Conservation (phyloP, 1,140 invertebrate genomes). For the Pseudomyrmex sp. region DNA sequence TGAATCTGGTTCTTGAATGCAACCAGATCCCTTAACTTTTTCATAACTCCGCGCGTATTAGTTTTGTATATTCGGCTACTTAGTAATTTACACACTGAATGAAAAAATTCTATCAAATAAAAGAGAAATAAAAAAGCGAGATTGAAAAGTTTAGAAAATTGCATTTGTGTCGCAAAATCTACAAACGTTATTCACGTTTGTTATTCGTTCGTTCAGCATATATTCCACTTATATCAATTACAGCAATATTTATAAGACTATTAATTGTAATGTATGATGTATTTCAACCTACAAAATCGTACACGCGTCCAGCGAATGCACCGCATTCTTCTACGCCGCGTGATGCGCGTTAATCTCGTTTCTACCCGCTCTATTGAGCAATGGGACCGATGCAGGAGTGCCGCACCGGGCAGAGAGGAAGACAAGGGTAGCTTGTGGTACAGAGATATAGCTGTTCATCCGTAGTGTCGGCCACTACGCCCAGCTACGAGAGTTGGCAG, state of each 20-base stretch:
- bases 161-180: not conserved
- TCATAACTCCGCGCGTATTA: no score
- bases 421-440: not conserved
- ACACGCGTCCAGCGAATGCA: not conserved
- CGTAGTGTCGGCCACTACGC: constrained; percentile 46
- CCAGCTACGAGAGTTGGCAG: constrained; percentile 17
- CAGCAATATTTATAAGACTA: no score
- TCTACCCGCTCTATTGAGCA: constrained; percentile 60
- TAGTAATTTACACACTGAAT: no score
- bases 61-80: no score
- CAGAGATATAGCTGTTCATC: constrained; percentile 42
- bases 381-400: not conserved
- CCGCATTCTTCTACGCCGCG: constrained; percentile 38
- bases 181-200: not conserved
- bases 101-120: no score
- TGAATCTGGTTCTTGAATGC: no score
- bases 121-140: no score
- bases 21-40: no score
- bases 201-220: not conserved
- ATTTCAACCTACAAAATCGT: no score
- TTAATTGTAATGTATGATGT: no score
- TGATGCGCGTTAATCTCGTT: constrained; percentile 66
- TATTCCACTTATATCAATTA: no score
- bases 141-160: not conserved
- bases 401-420: not conserved